Conservation (phyloP, 2,113 vertebrate species). For the Enhydra lutris region DNA sequence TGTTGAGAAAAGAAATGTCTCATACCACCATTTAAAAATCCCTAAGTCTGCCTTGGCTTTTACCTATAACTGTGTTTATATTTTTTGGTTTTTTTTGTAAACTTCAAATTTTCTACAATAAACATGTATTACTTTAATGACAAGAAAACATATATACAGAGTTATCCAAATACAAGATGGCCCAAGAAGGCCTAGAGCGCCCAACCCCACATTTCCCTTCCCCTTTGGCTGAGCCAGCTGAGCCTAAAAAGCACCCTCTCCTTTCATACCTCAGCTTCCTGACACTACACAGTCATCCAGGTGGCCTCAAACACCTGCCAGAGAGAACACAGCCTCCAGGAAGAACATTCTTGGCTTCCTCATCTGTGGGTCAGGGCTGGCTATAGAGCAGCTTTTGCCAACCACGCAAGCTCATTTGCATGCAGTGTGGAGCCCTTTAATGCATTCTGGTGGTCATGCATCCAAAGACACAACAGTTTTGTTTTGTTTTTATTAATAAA, state of each 20-base stretch:
- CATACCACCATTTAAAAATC: conserved; percentile 27
- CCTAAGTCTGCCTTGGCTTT: conserved; percentile 30
- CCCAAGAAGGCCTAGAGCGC: neutral
- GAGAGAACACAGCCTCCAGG: neutral
- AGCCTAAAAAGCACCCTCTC: neutral
- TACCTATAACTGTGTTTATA: neutral
- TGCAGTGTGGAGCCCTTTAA: neutral
- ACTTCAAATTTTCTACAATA: neutral
- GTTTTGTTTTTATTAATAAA: neutral
- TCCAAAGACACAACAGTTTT: neutral
- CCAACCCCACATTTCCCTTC: neutral
- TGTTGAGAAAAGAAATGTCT: neutral
- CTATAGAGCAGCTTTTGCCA: neutral
- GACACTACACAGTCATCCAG: neutral
- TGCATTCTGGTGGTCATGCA: neutral
- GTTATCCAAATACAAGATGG: neutral
- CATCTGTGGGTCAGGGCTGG: neutral
- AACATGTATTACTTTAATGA: neutral
- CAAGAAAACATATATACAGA: neutral
- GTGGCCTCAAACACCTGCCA: neutral
- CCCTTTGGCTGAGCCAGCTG: neutral
- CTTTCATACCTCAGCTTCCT: neutral
- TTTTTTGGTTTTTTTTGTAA: conserved; percentile 16
- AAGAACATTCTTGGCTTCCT: neutral
- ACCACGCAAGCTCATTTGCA: neutral